A percentile compares a stretch with the other conserved stretches of the same genome.
Conservation (phyloP, 2,113 vertebrate species). For the Coregonus clupeaformis region DNA sequence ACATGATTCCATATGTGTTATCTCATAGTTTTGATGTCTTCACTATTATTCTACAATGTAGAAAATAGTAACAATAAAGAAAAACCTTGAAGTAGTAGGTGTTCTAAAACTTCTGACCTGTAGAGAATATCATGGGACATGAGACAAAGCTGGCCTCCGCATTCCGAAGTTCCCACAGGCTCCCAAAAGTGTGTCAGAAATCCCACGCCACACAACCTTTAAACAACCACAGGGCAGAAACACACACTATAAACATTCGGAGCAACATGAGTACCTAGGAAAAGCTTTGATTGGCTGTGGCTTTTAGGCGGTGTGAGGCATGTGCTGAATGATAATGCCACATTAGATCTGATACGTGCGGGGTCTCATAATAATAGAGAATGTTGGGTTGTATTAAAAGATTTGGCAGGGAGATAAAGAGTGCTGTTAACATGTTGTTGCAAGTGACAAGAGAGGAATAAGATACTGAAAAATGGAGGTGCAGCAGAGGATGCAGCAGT, state of each 20-base stretch:
- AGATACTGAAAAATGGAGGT: constrained; percentile 12
- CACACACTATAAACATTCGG: background rate
- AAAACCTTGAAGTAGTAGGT: too few relatives aligned
- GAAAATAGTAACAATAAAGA: too few relatives aligned
- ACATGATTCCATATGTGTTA: too few relatives aligned
- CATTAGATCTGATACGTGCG: background rate
- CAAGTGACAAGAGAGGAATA: constrained; percentile 27
- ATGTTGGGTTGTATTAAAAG: constrained; percentile 24
- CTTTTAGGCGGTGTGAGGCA: background rate
- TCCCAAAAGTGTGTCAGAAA: background rate
- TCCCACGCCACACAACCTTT: background rate
- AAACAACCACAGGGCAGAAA: background rate
- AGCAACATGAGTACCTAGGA: background rate
- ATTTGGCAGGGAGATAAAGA: constrained; percentile 29
- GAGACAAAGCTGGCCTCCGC: too few relatives aligned
- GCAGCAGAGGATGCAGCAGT: constrained; percentile 3
- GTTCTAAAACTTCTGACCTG: too few relatives aligned
- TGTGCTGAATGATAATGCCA: constrained; percentile 11
- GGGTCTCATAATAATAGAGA: constrained; percentile 4
- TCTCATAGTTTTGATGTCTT: too few relatives aligned
- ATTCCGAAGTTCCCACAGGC: too few relatives aligned
- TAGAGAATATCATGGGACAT: too few relatives aligned
- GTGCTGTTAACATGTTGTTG: constrained; percentile 24
- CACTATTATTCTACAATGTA: too few relatives aligned
- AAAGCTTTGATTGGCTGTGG: background rate